Conservation (phyloP, 2,797 vertebrate species). For the Podargus strigoides region DNA sequence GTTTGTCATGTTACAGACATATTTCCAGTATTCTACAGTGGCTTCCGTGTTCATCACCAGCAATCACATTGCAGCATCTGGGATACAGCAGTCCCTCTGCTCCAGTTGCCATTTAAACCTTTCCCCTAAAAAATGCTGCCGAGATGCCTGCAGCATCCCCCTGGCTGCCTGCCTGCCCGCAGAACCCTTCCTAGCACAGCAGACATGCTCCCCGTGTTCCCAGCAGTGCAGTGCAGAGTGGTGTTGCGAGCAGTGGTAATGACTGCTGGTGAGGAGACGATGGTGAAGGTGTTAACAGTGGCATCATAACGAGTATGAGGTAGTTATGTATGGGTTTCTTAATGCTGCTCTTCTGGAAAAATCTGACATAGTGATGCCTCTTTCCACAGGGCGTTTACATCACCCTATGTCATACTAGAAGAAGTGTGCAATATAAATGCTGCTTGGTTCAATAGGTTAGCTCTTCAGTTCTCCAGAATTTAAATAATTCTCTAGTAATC, state of each 20-base stretch:
- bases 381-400: neutral
- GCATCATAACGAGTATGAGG: neutral
- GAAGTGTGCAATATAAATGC: neutral
- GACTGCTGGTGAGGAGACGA: neutral
- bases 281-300: neutral
- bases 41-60: neutral
- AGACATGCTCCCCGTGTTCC: neutral
- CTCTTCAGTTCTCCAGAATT: slow-evolving; percentile 12
- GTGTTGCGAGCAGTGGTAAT: neutral
- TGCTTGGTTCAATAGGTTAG: slow-evolving; percentile 16
- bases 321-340: neutral
- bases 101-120: neutral
- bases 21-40: neutral
- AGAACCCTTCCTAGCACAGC: accelerated
- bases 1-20: neutral
- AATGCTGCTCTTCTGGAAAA: neutral
- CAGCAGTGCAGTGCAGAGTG: neutral
- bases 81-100: neutral
- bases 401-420: neutral
- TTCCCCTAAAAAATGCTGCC: neutral
- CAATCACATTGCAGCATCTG: neutral
- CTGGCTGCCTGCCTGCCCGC: neutral
- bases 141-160: neutral
- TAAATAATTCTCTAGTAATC: slow-evolving; percentile 30
- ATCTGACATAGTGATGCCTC: neutral